Evolutionary conservation across 1,140 invertebrate species (phyloP), one percentile per base, ranked within the genome.

Genomic region (Leptinotarsa texana): DNA sequence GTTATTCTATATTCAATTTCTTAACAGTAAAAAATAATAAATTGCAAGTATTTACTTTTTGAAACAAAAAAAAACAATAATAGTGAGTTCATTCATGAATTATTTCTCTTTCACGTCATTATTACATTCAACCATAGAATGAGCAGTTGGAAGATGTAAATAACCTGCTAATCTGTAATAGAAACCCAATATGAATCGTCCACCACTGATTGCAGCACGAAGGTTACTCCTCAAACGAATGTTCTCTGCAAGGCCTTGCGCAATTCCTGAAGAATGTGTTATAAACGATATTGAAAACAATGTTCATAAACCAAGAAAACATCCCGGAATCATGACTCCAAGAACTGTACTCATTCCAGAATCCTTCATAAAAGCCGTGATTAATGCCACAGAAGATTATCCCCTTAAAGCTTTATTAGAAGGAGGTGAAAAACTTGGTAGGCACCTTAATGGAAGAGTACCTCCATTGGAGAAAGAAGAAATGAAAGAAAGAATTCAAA

Each of bases 281-380:
- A 79, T 87, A 63, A 82, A 88, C 13, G 86, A 85, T 73, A 85
- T 93, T 61, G 87, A 89, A 62, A 85, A 87, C 22, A 84, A 90
- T 13, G 81, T 86, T 72, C 83, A 89, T n/a, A 93, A 92, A 83
- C 89, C 90, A 13, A 87, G 88, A 71, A 88, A 89, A 76, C 93
- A 94, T 88, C 91, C 92, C 18, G 93, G 93, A 68, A 84, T 89
- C 13, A 85, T 89, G 15, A 84, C 84, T 42, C 85, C 86, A 15
- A 87, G 84, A 77, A 76, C 83, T 13, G 83, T 89, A 13, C 57
- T 80, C 13, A 80, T 94, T 62, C 92, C 93, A 2, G 77, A 87
- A n/a, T 86, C 88, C 77, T 86, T 93, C 76, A 80, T 84, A 62
- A 85, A 88, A 24, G 87, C 89, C 17, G 87, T 92, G 18, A 81